A percentile compares a stretch with the other conserved stretches of the same genome.
Conservation (phyloP, 2,113 vertebrate genomes). For the Hystrix brachyura region DNA sequence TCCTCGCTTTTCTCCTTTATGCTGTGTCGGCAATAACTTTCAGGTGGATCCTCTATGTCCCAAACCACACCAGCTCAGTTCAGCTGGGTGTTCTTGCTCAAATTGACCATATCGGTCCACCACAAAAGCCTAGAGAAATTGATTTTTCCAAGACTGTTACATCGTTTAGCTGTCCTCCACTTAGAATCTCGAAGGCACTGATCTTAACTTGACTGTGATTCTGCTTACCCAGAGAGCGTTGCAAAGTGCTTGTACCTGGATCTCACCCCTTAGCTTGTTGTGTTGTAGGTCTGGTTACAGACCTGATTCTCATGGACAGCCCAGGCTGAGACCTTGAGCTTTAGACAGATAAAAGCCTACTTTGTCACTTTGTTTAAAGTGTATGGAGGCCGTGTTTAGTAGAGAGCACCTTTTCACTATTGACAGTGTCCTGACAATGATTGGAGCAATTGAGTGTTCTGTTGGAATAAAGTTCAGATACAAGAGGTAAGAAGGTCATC, state of each 20-base stretch:
- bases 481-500: neutral
- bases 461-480: slow-evolving; percentile 30
- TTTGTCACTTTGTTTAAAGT: neutral
- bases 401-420: slow-evolving; percentile 1
- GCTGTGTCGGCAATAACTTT: no score
- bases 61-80: no score
- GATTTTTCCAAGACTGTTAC: slow-evolving; percentile 50
- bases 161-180: neutral
- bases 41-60: no score
- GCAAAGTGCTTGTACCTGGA: neutral
- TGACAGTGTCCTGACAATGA: neutral
- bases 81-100: no score
- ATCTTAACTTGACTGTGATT: neutral
- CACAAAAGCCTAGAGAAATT: neutral
- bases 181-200: neutral
- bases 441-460: neutral
- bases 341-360: neutral
- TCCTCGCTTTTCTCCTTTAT: no score
- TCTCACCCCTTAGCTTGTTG: neutral
- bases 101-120: no score
- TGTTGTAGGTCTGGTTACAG: neutral
- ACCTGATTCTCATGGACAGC: neutral
- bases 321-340: neutral
- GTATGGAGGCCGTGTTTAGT: neutral
- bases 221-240: neutral